Evolutionary conservation across 92 coral and sea anemone genomes (phyloP), one percentile per base, ranked within the genome.

Genomic region (Parazoanthus swiftii): DNA sequence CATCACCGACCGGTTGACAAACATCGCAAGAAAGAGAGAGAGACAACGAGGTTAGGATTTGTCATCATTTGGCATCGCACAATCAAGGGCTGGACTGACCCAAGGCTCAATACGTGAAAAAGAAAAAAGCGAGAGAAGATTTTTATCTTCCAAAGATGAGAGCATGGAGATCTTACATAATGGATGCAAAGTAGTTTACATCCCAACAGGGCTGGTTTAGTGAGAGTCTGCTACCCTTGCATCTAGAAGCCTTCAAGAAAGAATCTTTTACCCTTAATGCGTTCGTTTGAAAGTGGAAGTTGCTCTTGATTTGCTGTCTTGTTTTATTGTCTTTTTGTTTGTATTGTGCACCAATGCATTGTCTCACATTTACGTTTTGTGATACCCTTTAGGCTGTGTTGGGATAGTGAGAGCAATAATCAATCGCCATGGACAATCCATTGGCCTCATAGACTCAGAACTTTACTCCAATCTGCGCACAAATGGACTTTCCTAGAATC

Each of bases 31-130:
- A 92, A 93, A 88, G 96, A 95, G 44, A 89, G 90, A 72, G 98
- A 95, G 25, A 23, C 91, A 33, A 35, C 98, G 93, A 95, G 98
- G 98, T 95, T 95, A 95, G 98, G 92, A 91, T 63, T 79, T 81
- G 21, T n/a, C 89, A 86, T 75, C 82, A 11, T 86, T 56, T 75
- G 82, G 54, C 81, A 56, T 86, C 89, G 35, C 74, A 70, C 74
- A 75, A 75, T 56, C 74, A 75, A 44, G 89, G 81, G 78, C 72
- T 84, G 79, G 87, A 84, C 39, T 84, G 75, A 71, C 77, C 35
- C 67, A 84, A 84, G 79, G 87, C 78, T 84, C 15, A 15, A 23
- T 54, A 48, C 87, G 46, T 29, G 63, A 48, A n/a, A 44, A 73
- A 48, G 83, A 84, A 6, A 72, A 80, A 66, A 51, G 44, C 66